A percentile compares a stretch with the other conserved stretches of the same genome.
phyloP scores from a whole-genome alignment of 2,888 invertebrate genomes.

The Orthonevra nobilis region DNA sequence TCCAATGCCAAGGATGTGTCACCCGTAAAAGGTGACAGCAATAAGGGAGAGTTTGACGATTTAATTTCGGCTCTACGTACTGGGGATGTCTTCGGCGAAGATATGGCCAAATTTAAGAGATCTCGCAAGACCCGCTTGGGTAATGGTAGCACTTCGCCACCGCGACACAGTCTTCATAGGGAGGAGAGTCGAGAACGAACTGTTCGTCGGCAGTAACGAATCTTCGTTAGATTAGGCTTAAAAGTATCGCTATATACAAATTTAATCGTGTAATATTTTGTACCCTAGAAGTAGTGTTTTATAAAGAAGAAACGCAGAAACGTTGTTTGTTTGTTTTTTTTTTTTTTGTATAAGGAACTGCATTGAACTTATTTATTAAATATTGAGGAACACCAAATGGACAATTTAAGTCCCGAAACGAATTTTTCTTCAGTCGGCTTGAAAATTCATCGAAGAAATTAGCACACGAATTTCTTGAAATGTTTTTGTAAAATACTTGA shows the following conservation, averaged over 20 bases:
- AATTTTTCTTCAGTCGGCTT: constrained; percentile 12
- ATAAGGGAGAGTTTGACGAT: constrained; percentile 96
- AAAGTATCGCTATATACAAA: constrained; percentile 28
- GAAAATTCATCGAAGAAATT: neutral
- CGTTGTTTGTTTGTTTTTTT: too few species aligned
- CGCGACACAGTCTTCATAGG: constrained; percentile 83
- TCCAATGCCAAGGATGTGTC: constrained; percentile 73
- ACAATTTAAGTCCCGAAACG: constrained; percentile 4
- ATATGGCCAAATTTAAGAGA: constrained; percentile 94
- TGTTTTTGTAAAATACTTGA: constrained; percentile 34
- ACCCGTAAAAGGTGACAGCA: constrained; percentile 81
- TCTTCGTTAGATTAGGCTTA: constrained; percentile 18
- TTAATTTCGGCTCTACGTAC: constrained; percentile 96
- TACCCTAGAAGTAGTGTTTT: constrained; percentile 57
- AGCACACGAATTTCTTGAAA: constrained; percentile 13
- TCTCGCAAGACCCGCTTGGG: constrained; percentile 85
- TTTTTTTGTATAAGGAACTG: neutral
- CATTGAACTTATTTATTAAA: constrained; percentile 55
- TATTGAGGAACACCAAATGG: constrained; percentile 50
- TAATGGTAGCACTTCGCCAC: constrained; percentile 83
- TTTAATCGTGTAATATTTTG: constrained; percentile 57
- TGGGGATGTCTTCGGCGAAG: constrained; percentile 97
- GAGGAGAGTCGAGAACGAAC: constrained; percentile 86
- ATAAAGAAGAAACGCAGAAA: constrained; percentile 14
- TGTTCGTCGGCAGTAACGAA: constrained; percentile 79